phyloP scores from a whole-genome alignment of 2,888 invertebrate genomes.

The Smittia aterrima region DNA sequence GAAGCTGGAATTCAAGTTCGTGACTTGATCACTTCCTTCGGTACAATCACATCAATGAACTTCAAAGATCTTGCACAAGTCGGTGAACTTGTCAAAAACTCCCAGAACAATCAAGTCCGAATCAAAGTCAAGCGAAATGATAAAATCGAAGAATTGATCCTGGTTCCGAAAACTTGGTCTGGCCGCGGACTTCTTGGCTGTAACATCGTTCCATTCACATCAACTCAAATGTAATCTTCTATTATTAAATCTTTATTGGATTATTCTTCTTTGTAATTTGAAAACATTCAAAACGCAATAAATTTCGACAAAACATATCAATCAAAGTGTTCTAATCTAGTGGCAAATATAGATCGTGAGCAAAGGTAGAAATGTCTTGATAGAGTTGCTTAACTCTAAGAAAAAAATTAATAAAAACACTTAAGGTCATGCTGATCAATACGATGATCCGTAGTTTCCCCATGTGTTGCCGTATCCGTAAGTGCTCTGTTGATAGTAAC shows the following conservation, averaged over 20 bases:
- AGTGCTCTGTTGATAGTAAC: slow-evolving; percentile 55
- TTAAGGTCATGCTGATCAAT: background rate
- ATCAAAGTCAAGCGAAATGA: slow-evolving; percentile 59
- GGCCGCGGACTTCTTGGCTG: slow-evolving; percentile 78
- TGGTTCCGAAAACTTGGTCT: slow-evolving; percentile 73
- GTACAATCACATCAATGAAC: slow-evolving; percentile 69
- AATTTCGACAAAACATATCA: background rate
- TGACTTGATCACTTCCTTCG: slow-evolving; percentile 74
- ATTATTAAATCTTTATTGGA: slow-evolving; percentile 2
- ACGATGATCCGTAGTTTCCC: background rate
- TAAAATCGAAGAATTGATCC: slow-evolving; percentile 57
- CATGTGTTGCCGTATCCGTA: slow-evolving; percentile 28
- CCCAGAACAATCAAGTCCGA: slow-evolving; percentile 57
- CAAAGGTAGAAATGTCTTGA: background rate
- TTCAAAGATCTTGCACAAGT: slow-evolving; percentile 69
- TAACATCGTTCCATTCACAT: slow-evolving; percentile 54
- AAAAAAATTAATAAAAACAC: background rate
- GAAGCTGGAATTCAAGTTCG: slow-evolving; percentile 67
- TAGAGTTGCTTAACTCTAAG: background rate
- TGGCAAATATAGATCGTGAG: slow-evolving; percentile 1
- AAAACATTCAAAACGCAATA: background rate
- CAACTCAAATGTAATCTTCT: background rate
- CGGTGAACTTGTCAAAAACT: slow-evolving; percentile 64
- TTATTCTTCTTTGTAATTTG: background rate
- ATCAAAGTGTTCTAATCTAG: background rate